Conservation (phyloP, 2,888 invertebrate genomes). For the Atherix ibis region DNA sequence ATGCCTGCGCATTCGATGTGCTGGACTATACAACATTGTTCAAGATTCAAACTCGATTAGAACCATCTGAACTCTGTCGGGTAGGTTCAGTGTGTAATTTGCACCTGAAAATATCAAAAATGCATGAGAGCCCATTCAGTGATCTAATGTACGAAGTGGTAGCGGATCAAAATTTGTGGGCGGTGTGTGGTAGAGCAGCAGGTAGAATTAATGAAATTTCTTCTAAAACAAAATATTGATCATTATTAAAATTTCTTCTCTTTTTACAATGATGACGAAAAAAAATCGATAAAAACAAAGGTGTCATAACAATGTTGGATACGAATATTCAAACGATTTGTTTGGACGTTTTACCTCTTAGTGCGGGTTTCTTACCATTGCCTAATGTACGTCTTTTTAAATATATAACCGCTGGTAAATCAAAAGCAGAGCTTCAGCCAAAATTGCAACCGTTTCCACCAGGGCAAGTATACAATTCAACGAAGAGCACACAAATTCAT, state of each 20-base stretch:
- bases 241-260: conserved; percentile 7
- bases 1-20: conserved; percentile 61
- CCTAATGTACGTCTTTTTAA: conserved; percentile 78
- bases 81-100: conserved; percentile 78
- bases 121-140: conserved; percentile 31
- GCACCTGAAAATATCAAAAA: conserved; percentile 53
- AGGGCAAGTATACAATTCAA: conserved; percentile 85
- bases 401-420: conserved; percentile 62
- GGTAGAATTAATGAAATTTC: too few species aligned
- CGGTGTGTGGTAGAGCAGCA: conserved; percentile 77
- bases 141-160: conserved; percentile 84
- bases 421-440: conserved; percentile 47
- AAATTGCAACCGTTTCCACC: conserved; percentile 75
- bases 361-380: conserved; percentile 75
- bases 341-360: conserved; percentile 85
- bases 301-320: conserved; percentile 53
- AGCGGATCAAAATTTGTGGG: conserved; percentile 87
- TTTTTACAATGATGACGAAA: conserved; percentile 14
- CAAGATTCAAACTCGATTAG: conserved; percentile 48
- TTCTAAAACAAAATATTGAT: too few species aligned
- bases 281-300: too few species aligned
- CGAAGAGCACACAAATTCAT: conserved; percentile 81
- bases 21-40: conserved; percentile 76
- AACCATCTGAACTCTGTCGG: conserved; percentile 75
- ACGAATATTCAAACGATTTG: conserved; percentile 56